These are phyloP conservation scores for Elaphurus davidianus DNA, from an alignment of 2,113 vertebrate genomes.

Conservation along the genomic window DNA sequence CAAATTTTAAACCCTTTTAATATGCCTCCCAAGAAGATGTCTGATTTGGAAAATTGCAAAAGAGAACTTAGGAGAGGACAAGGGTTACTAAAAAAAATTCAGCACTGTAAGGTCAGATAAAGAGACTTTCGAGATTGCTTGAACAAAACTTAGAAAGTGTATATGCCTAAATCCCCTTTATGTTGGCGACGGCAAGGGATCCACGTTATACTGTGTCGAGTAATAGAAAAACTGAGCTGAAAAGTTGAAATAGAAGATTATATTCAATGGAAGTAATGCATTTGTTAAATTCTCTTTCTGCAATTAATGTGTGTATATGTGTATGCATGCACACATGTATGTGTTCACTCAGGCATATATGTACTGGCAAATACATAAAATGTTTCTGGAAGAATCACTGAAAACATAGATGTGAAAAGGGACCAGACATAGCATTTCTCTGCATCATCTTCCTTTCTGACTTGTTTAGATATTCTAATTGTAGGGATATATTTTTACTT, in stretches of 20 bases:
- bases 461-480: neutral
- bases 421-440: neutral
- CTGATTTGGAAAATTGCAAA: constrained; percentile 74
- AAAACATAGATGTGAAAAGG: neutral
- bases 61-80: constrained; percentile 16
- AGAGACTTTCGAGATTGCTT: neutral
- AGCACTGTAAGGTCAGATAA: neutral
- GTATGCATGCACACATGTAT: rapidly evolving
- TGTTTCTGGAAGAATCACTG: neutral
- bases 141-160: neutral
- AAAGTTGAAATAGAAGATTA: neutral
- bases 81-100: constrained; percentile 36
- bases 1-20: constrained; percentile 71
- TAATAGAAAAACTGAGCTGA: neutral
- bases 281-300: neutral
- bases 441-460: neutral
- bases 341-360: neutral
- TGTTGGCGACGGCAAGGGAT: no score
- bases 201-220: neutral
- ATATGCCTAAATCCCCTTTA: neutral
- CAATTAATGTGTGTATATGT: neutral
- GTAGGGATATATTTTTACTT: neutral
- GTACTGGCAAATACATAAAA: neutral
- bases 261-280: neutral
- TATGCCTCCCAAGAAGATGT: constrained; percentile 75